Base-by-base conservation (phyloP, 2,797 vertebrate genomes). In the Gouania willdenowi region DNA sequence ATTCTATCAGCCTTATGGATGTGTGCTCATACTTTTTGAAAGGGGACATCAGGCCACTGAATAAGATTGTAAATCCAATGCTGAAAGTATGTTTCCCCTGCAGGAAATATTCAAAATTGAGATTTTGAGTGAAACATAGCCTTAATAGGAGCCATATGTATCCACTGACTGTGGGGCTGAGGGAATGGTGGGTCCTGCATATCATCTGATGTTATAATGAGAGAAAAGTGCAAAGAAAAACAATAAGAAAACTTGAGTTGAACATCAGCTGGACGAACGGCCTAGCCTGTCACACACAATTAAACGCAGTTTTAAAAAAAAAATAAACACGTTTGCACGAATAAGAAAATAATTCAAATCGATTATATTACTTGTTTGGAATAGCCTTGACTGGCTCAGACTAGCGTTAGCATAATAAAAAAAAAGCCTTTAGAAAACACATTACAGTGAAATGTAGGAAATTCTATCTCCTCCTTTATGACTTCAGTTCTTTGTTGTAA, bases 111-210 rank as follows among this genome's bases (percentile, higher is more conserved):
- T 25, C 68, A 71, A 81, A 79, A 79, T 26, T 40, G 71, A 70
- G 76, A 78, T 67, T 53, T 76, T 39, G 76, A 72, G 33, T 73
- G 71, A 70, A 80, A 81, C 79, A 64, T 35, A 58, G 37, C 22
- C 78, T 78, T 86, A 87, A 88, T 83, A 66, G 66, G 62, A 86
- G 75, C 81, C 84, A 87, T 73, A 77, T 85, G 84, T 53, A 76
- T 63, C 50, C 54, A 31, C 12, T 61, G 71, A 73, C 55, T 70
- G 36, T 27, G 33, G 41, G 63, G 61, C 31, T 47, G 48, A 67
- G 59, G 66, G 45, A 10, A 43, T 58, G 51, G 26, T 41, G 53
- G 72, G 66, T 49, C 45, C 57, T 34, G 31, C 14, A 15, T 59
- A 53, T 67, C 56, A 47, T 54, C 68, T 60, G 49, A 71, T 72